These are phyloP conservation scores for Cephalopterus ornatus DNA, from an alignment of 2,113 vertebrate genomes.

Conservation along the genomic window DNA sequence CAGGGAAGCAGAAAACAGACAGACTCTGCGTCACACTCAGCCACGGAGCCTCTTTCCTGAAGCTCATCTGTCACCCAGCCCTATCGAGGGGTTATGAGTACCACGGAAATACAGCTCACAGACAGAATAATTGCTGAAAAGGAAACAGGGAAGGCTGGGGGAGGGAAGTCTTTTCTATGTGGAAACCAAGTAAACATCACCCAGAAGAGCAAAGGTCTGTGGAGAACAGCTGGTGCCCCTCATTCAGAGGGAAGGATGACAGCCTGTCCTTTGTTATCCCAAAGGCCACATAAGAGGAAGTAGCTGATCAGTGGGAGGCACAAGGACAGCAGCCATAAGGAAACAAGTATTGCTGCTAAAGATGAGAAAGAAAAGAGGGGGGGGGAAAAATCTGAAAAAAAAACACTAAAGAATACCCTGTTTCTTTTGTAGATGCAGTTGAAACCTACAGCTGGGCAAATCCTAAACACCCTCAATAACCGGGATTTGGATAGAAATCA, in stretches of 20 bases:
- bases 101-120: not conserved
- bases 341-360: not conserved
- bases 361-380: not conserved
- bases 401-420: not conserved
- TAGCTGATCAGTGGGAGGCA: slow-evolving; percentile 4
- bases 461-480: not conserved
- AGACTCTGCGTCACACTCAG: not conserved
- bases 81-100: not conserved
- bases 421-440: not conserved
- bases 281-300: not conserved
- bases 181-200: not conserved
- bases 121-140: slow-evolving; percentile 10
- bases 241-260: slow-evolving; percentile 4
- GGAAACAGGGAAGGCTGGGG: not conserved
- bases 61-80: not conserved
- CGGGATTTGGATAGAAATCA: not conserved
- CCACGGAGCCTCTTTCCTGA: not conserved
- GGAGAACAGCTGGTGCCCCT: slow-evolving; percentile 32
- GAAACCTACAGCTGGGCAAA: not conserved
- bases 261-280: slow-evolving; percentile 21
- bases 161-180: not conserved
- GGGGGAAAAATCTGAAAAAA: not conserved
- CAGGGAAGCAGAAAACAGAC: not conserved
- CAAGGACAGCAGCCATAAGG: not conserved
- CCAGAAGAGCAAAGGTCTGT: slow-evolving; percentile 34